Evolutionary conservation across 23 tunicate species (phyloP).

Genomic region (Halocynthia roretzi): DNA sequence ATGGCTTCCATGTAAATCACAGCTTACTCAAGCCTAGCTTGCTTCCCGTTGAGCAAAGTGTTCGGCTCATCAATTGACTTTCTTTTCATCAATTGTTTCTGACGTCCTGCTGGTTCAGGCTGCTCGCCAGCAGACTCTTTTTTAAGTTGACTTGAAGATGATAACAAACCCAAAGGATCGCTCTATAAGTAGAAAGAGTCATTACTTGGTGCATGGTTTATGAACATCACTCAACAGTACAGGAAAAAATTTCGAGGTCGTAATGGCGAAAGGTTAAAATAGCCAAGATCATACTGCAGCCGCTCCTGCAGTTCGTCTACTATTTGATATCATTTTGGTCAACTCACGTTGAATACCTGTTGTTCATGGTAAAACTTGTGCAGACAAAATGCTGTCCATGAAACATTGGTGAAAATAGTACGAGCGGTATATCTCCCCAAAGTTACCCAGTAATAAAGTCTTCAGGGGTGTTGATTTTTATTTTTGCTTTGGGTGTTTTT

Average conservation of each 20-base stretch:
- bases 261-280: too few species aligned
- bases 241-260: not conserved
- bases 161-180: not conserved
- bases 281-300: not conserved
- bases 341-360: too few species aligned
- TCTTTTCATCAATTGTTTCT: not conserved
- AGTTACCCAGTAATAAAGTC: too few species aligned
- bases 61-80: slow-evolving; percentile 7
- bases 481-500: too few species aligned
- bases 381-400: too few species aligned
- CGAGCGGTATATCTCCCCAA: too few species aligned
- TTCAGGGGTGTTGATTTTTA: too few species aligned
- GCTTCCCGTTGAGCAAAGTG: not conserved
- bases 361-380: too few species aligned
- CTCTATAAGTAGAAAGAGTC: not conserved
- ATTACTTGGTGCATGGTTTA: not conserved
- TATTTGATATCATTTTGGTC: too few species aligned
- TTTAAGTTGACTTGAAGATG: not conserved
- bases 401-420: too few species aligned
- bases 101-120: not conserved
- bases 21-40: not conserved
- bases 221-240: not conserved
- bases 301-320: too few species aligned
- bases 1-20: too few species aligned
- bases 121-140: not conserved